Base-by-base conservation (phyloP, 2,113 vertebrate genomes). In the Monarcha castaneiventris region DNA sequence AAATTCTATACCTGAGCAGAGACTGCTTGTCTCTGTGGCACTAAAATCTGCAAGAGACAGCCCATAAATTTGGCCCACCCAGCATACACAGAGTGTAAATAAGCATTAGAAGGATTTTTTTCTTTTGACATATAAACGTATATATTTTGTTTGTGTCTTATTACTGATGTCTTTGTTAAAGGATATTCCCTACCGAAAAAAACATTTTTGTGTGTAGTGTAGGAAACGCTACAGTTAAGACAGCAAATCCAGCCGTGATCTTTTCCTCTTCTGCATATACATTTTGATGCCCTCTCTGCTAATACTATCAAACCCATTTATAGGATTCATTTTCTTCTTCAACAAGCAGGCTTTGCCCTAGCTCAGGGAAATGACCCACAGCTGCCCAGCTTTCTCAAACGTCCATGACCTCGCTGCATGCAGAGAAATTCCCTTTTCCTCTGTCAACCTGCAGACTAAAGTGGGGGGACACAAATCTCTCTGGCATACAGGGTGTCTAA, bases 1-100 rank as follows among this genome's bases (percentile, higher is more conserved):
- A 54, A 96, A 94, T 86, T 77, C 62, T 71, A 6, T 30, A 62
- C 29, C 48, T 58, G 30, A 97, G 85, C 58, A 92, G 87, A 91
- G 89, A 97, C 71, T 63, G 46, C 61, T 43, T 80, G 30, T 16
- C 30, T 52, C n/a, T 59, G 0, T 5, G 6, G 30, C 25, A 55
- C 44, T 43, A 86, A 67, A 82, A 67, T 22, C 52, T 75, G n/a
- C n/a, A 67, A 73, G 44, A 79, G 14, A 46, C 25, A 79, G 30
- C 35, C 69, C 6, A 1, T 30, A 68, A 94, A 23, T 2, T 3
- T 0, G 30, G n/a, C 18, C 58, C 51, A 72, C 7, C 5, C 3
- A 0, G 1, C 59, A 25, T 6, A 49, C 2, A 12, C 4, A 54
- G 14, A 43, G 9, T 6, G 2, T 13, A 80, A 64, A 52, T 16